Conservation (phyloP, 2,888 invertebrate species). For the Empis livida region DNA sequence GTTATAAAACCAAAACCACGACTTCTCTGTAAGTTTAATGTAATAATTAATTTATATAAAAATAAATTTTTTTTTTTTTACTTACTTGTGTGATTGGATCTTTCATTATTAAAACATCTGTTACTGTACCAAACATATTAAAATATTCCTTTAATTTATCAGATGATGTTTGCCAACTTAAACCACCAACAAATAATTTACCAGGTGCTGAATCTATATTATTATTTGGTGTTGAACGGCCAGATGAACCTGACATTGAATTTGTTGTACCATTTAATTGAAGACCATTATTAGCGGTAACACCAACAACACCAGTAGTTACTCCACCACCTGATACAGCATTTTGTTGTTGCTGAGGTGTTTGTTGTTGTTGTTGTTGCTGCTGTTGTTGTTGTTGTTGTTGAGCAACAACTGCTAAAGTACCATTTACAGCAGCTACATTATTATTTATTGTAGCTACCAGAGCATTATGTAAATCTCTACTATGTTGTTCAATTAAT, state of each 20-base stretch:
- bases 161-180: constrained; percentile 87
- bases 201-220: constrained; percentile 62
- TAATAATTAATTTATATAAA: background rate
- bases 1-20: constrained; percentile 89
- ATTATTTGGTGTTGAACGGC: constrained; percentile 59
- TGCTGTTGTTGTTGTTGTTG: constrained; percentile 10
- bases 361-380: constrained; percentile 14
- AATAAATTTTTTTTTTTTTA: no score
- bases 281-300: constrained; percentile 9
- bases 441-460: constrained; percentile 39
- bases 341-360: constrained; percentile 10
- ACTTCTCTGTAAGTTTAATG: constrained; percentile 58
- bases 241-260: constrained; percentile 53
- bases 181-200: constrained; percentile 81
- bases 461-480: constrained; percentile 36
- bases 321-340: constrained; percentile 16
- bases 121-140: constrained; percentile 81
- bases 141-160: constrained; percentile 88
- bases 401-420: constrained; percentile 12
- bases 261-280: constrained; percentile 26
- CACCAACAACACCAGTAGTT: constrained; percentile 13
- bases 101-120: constrained; percentile 88
- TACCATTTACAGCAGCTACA: constrained; percentile 35
- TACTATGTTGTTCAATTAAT: constrained; percentile 31
- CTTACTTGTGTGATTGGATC: constrained; percentile 85